Percentiles rank a stretch among this genome's conserved stretches.
Evolutionary conservation across 2,113 vertebrate genomes (phyloP).

Genomic region (Psophia crepitans): DNA sequence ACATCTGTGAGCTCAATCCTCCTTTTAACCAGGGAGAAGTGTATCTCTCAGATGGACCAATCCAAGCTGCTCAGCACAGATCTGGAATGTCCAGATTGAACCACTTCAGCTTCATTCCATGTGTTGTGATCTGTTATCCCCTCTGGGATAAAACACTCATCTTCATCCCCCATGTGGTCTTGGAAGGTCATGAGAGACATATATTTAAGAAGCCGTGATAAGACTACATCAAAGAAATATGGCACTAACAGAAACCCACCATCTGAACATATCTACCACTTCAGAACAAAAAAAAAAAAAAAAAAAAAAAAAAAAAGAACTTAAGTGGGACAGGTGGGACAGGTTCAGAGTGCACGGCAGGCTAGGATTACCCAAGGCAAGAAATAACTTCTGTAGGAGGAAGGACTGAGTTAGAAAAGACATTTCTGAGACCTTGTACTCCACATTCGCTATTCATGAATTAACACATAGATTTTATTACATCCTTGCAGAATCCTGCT

Average conservation of each 20-base stretch:
- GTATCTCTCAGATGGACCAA: not conserved
- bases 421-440: not conserved
- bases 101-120: not conserved
- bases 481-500: not conserved
- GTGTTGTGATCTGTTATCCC: not conserved
- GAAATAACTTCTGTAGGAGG: not conserved
- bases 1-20: not conserved
- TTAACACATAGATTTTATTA: not conserved
- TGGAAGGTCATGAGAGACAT: not conserved
- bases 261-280: not conserved
- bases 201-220: not conserved
- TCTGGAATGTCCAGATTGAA: not conserved
- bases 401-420: not conserved
- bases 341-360: not conserved
- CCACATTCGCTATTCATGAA: not conserved
- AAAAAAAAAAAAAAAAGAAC: not conserved
- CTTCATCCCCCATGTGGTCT: not conserved
- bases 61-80: not conserved
- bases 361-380: not conserved
- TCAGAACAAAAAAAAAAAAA: not conserved
- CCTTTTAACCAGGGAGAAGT: not conserved
- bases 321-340: too few relatives aligned
- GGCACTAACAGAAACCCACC: not conserved
- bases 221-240: accelerated
- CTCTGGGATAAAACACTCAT: not conserved